Evolutionary conservation across 30 jellyfish, hydroid and myxozoan genomes (phyloP).

Genomic region (Cassiopea xamachana): DNA sequence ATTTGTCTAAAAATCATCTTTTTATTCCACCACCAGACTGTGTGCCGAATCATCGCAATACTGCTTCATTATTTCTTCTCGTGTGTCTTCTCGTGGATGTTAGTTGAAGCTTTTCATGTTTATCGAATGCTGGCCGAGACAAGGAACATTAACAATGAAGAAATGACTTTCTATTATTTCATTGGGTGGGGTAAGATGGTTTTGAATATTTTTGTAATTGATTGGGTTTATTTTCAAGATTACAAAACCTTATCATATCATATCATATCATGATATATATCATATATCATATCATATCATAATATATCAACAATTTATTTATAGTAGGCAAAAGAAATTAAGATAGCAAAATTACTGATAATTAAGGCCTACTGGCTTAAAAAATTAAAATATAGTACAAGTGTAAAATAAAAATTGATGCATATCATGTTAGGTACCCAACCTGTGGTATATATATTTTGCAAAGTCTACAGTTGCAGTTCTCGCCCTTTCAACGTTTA

Average conservation of each 20-base stretch:
- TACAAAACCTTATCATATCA: too few species aligned
- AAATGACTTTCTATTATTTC: conserved; percentile 91
- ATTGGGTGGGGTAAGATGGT: conserved; percentile 93
- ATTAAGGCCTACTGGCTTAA: too few species aligned
- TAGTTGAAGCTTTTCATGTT: conserved; percentile 96
- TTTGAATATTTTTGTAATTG: not conserved
- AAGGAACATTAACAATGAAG: conserved; percentile 92
- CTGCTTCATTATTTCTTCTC: conserved; percentile 93
- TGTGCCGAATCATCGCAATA: conserved; percentile 91
- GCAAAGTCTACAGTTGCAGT: too few species aligned
- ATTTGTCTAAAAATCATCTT: not conserved
- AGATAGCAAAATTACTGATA: too few species aligned
- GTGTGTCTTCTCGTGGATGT: conserved; percentile 97
- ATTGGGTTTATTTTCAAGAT: not conserved
- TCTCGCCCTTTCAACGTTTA: too few species aligned
- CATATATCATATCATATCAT: not conserved
- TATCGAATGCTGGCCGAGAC: conserved; percentile 92
- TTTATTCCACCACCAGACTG: conserved; percentile 65
- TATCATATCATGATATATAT: not conserved
- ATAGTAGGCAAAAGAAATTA: too few species aligned
- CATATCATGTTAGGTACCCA: too few species aligned
- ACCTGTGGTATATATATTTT: too few species aligned
- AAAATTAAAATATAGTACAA: too few species aligned
- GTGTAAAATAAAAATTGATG: too few species aligned
- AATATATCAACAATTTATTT: not conserved